These are phyloP conservation scores for Thereva nobilitata DNA, from an alignment of 2,888 invertebrate species.

Conservation along the genomic window DNA sequence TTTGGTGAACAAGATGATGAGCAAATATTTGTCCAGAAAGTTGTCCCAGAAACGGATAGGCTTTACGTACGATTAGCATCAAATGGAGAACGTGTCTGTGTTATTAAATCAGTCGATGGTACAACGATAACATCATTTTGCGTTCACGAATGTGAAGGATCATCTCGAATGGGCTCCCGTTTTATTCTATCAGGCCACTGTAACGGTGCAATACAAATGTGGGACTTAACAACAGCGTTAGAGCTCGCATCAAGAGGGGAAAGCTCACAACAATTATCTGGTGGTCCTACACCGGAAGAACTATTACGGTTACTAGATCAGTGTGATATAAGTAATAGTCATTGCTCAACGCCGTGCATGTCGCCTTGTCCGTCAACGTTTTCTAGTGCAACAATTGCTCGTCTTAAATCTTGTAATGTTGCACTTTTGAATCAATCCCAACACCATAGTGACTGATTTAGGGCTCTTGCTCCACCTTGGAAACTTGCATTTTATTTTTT, in stretches of 20 bases:
- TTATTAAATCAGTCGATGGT: slow-evolving; percentile 91
- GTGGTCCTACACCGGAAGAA: slow-evolving; percentile 93
- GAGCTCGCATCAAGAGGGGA: slow-evolving; percentile 82
- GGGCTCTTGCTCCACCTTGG: neutral
- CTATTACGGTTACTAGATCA: slow-evolving; percentile 88
- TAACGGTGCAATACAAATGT: slow-evolving; percentile 94
- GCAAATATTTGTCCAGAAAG: slow-evolving; percentile 97
- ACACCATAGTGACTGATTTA: slow-evolving; percentile 44
- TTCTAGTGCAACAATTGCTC: slow-evolving; percentile 52
- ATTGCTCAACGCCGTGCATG: slow-evolving; percentile 73
- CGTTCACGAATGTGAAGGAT: slow-evolving; percentile 97
- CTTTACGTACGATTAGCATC: slow-evolving; percentile 93
- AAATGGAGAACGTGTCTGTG: slow-evolving; percentile 93
- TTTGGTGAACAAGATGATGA: slow-evolving; percentile 98
- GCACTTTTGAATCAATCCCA: slow-evolving; percentile 64
- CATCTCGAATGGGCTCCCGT: slow-evolving; percentile 87
- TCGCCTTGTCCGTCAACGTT: slow-evolving; percentile 68
- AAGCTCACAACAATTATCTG: slow-evolving; percentile 65
- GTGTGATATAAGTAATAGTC: slow-evolving; percentile 86
- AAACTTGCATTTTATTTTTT: slow-evolving; percentile 14
- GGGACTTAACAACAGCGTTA: slow-evolving; percentile 96
- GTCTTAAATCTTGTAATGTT: slow-evolving; percentile 66
- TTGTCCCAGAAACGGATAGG: slow-evolving; percentile 95
- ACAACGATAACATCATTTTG: slow-evolving; percentile 93
- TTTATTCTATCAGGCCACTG: slow-evolving; percentile 91